Percentiles rank a stretch among this genome's conserved stretches.
phyloP scores from a whole-genome alignment of 2,797 vertebrate genomes.

The Anabacerthia variegaticeps region DNA sequence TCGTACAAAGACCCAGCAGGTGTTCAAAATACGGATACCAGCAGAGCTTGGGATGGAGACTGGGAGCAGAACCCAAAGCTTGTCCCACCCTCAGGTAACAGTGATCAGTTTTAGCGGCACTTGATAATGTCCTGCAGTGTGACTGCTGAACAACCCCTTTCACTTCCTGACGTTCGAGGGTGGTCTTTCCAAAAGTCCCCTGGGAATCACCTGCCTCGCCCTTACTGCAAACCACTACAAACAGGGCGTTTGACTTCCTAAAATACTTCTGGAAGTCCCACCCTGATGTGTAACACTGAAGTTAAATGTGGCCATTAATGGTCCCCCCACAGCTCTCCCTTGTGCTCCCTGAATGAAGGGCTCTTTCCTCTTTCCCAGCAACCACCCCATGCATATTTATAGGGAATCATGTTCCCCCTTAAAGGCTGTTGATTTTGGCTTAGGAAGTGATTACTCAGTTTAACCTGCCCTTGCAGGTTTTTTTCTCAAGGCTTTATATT shows the following conservation, averaged over 20 bases:
- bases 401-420: background rate
- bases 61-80: background rate
- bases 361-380: background rate
- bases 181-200: background rate
- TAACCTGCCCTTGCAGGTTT: background rate
- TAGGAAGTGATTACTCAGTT: background rate
- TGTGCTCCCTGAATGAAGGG: background rate
- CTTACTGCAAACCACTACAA: background rate
- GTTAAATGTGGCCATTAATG: background rate
- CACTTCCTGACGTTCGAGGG: background rate
- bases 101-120: background rate
- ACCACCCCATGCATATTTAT: background rate
- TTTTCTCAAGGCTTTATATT: background rate
- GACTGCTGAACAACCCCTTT: background rate
- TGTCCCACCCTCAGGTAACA: background rate
- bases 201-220: background rate
- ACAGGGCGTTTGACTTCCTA: background rate
- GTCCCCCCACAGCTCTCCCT: background rate
- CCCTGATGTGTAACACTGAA: background rate
- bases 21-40: background rate
- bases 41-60: background rate
- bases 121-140: background rate
- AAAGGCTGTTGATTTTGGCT: slow-evolving; percentile 55
- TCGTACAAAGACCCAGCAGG: background rate
- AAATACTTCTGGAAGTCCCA: slow-evolving; percentile 32